Conservation (phyloP, 2,113 vertebrate genomes). For the Pollachius pollachius region DNA sequence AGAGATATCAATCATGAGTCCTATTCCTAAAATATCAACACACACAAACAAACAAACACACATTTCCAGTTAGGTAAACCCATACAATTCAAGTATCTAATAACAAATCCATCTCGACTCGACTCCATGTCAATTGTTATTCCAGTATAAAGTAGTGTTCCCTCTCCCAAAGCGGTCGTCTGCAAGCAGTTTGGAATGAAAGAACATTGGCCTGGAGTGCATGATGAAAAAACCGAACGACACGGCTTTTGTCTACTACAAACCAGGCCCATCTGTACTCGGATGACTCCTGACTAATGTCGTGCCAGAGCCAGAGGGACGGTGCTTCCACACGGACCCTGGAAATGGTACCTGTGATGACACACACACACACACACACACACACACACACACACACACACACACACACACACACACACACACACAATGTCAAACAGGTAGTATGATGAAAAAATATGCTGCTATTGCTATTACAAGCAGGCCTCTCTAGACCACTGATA, state of each 20-base stretch:
- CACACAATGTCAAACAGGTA: too few relatives aligned
- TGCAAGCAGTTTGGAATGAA: conserved; percentile 3
- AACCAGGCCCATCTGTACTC: conserved; percentile 21
- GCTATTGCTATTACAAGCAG: too few relatives aligned
- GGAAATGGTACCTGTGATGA: conserved; percentile 85
- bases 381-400: conserved; percentile 4
- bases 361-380: conserved; percentile 4
- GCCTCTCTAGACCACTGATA: too few relatives aligned
- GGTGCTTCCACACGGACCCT: conserved; percentile 86
- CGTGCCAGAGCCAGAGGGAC: conserved; percentile 84
- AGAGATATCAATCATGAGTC: too few relatives aligned
- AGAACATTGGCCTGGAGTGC: conserved; percentile 12
- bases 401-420: conserved; percentile 1
- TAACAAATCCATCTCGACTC: conserved; percentile 14
- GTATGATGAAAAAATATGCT: too few relatives aligned
- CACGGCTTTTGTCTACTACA: background rate
- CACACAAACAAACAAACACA: too few relatives aligned
- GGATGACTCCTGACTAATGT: conserved; percentile 78
- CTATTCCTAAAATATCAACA: too few relatives aligned
- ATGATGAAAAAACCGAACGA: background rate
- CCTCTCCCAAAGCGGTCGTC: background rate
- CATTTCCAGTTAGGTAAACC: conserved; percentile 41
- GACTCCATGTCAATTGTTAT: conserved; percentile 2
- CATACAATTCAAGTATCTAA: conserved; percentile 47
- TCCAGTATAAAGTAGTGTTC: conserved; percentile 4